Evolutionary conservation across 2,113 vertebrate genomes (phyloP).

Genomic region (Leuciscus idus): DNA sequence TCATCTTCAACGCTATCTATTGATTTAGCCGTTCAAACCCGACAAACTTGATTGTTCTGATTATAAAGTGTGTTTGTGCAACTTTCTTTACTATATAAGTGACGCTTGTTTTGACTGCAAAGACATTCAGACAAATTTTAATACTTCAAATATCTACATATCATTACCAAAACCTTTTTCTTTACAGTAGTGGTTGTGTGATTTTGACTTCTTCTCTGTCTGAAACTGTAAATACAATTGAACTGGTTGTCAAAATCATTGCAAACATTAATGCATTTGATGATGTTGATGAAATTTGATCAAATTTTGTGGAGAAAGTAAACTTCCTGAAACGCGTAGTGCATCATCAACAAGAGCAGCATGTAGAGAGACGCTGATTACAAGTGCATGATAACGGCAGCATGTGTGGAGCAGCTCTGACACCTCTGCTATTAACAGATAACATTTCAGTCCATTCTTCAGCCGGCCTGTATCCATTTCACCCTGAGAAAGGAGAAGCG

Average conservation of each 20-base stretch:
- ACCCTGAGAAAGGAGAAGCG: neutral
- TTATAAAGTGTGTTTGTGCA: neutral
- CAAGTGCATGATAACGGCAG: no score
- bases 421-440: slow-evolving; percentile 40
- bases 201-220: neutral
- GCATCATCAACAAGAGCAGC: neutral
- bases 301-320: neutral
- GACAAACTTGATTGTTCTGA: neutral
- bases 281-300: neutral
- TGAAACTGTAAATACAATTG: neutral
- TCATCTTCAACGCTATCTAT: no score
- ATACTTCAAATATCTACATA: neutral
- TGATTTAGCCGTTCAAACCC: no score
- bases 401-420: neutral
- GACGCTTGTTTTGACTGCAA: neutral
- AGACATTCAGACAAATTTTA: neutral
- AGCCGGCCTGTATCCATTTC: slow-evolving; percentile 36
- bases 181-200: neutral
- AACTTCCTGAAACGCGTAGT: neutral
- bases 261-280: neutral
- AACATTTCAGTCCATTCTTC: slow-evolving; percentile 47
- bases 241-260: neutral
- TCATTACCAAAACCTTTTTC: neutral
- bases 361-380: neutral
- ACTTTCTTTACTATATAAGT: neutral